Conservation (phyloP, 2,888 invertebrate species). For the Carabus problematicus region DNA sequence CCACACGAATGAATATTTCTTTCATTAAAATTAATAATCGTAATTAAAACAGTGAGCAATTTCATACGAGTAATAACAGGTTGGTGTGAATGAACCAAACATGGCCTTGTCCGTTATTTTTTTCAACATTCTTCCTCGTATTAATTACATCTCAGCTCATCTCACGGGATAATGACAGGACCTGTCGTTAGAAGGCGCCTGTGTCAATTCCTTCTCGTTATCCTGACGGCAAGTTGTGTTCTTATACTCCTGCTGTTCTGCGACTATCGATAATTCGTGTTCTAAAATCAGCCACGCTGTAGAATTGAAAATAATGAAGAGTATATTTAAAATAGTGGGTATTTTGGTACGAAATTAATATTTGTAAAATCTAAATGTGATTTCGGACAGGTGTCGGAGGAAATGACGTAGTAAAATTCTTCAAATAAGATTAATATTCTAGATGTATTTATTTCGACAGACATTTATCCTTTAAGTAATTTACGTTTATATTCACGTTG, state of each 20-base stretch:
- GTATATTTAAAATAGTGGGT: not conserved
- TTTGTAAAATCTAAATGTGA: no score
- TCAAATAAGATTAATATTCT: no score
- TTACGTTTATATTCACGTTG: no score
- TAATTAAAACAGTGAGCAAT: no score
- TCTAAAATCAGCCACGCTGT: not conserved
- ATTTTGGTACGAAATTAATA: no score
- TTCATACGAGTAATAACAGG: no score
- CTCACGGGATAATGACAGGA: slow-evolving; percentile 6
- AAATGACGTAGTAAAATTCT: no score
- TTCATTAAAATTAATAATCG: no score
- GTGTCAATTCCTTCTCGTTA: slow-evolving; percentile 18
- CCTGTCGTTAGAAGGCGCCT: slow-evolving; percentile 1
- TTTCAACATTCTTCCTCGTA: not conserved
- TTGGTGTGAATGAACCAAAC: not conserved
- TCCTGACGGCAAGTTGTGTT: not conserved
- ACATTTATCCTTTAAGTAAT: no score
- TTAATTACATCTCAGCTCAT: slow-evolving; percentile 22
- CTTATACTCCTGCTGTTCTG: not conserved
- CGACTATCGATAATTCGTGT: slow-evolving; percentile 13
- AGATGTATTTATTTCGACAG: no score
- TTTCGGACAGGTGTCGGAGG: no score
- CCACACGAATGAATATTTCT: no score
- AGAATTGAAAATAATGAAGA: not conserved
- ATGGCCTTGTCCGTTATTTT: slow-evolving; percentile 1